Percentiles rank a stretch among this genome's conserved stretches.
phyloP scores from a whole-genome alignment of 2,888 invertebrate genomes.

The Perithous albicinctus region DNA sequence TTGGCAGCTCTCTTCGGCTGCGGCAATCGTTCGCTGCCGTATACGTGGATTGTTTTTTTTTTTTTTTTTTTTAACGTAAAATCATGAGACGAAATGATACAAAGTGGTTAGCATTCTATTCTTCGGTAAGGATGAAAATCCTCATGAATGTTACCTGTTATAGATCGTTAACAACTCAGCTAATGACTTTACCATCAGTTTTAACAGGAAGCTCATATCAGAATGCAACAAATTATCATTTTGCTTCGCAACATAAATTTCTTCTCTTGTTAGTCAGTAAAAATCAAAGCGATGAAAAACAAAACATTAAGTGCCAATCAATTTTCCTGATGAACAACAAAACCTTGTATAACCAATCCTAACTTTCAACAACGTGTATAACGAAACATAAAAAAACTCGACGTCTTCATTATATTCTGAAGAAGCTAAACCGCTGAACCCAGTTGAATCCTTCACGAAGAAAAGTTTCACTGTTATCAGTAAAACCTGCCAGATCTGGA shows the following conservation, averaged over 20 bases:
- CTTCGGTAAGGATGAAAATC: not conserved
- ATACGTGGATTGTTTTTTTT: not conserved
- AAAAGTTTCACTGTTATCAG: slow-evolving; percentile 14
- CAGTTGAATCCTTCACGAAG: not conserved
- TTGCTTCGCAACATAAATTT: not conserved
- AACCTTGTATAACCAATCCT: not conserved
- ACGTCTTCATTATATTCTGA: slow-evolving; percentile 20
- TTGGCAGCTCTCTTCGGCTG: slow-evolving; percentile 66
- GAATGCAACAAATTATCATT: not conserved
- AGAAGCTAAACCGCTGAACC: not conserved
- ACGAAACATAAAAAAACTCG: not conserved
- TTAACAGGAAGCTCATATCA: not conserved
- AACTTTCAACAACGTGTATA: not conserved
- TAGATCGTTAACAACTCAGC: slow-evolving; percentile 1
- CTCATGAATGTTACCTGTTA: not conserved
- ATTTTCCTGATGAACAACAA: not conserved
- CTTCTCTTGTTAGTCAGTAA: not conserved
- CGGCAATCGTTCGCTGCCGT: not conserved
- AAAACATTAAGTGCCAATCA: not conserved
- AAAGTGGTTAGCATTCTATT: not conserved
- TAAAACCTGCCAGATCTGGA: not conserved
- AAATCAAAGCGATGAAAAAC: not conserved
- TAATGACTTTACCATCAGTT: slow-evolving; percentile 4
- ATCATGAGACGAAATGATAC: not conserved
- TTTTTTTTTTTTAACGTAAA: slow-evolving; percentile 20